Evolutionary conservation across 2,797 vertebrate genomes (phyloP), one percentile per base, ranked within the genome.

Genomic region (Parauchenoglanis ngamensis): DNA sequence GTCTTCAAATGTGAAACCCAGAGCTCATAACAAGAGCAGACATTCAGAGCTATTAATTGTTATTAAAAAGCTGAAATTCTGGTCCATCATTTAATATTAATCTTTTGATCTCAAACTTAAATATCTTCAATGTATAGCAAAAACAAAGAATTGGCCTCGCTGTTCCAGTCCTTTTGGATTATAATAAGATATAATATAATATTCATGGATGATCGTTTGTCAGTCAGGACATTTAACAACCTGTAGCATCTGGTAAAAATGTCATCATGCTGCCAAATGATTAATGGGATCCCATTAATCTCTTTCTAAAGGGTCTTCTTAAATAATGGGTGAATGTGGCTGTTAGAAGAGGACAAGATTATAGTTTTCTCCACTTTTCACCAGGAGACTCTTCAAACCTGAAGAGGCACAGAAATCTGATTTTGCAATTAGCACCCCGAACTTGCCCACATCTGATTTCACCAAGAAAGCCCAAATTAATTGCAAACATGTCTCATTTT

Each of bases 271-370:
- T 83, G 72, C 25, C 72, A 87, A 77, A 57, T 68, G 61, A 84
- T 68, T 75, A 84, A 87, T 57, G 40, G 63, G 25, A 57, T 68
- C 35, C 25, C 63, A 78, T 84, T 78, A 17, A 78, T 49, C 52
- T 28, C 73, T 77, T 68, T 35, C 23, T 28, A 49, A 77, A 70
- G 75, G 61, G 13, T 23, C 40, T 81, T 81, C 23, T n/a, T 87
- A 65, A 68, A 81, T 84, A 81, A 85, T 72, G 54, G 67, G 15
- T 76, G 28, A 87, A 77, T 46, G 77, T 81, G 28, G 40, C 44
- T 57, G 67, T 84, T 56, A 82, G 35, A 12, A 54, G 56, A 75
- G 28, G 89, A 84, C 85, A 82, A 73, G 88, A 85, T 86, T 78
- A 85, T 78, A 56, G 76, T 49, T 82, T 75, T 78, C 81, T 78